Conservation (phyloP, 2,888 invertebrate species). For the Melitaea athalia region DNA sequence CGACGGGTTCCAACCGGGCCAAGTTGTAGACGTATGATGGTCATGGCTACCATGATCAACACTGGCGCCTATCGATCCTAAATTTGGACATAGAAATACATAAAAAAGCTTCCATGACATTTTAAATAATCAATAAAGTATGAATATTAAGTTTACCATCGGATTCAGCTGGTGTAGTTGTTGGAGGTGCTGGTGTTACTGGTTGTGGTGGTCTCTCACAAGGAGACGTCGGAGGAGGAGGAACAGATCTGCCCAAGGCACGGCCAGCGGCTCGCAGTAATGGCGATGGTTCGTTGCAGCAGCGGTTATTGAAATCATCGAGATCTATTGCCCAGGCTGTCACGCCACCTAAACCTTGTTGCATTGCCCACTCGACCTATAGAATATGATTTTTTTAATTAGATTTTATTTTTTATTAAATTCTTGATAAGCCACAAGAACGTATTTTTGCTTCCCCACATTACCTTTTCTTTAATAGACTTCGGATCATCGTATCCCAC, state of each 20-base stretch:
- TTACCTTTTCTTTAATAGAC: constrained; percentile 89
- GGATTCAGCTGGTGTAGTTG: constrained; percentile 80
- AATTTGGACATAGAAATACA: background rate
- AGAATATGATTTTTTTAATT: background rate
- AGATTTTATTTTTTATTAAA: too few species aligned
- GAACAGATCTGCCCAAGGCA: constrained; percentile 84
- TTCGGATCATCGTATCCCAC: constrained; percentile 93
- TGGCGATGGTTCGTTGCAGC: constrained; percentile 91
- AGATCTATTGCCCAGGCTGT: constrained; percentile 94
- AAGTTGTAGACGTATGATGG: constrained; percentile 64
- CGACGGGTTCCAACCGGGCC: constrained; percentile 70
- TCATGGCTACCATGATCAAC: constrained; percentile 56
- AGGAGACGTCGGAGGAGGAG: constrained; percentile 46
- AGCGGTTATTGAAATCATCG: constrained; percentile 93
- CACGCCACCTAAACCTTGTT: constrained; percentile 89
- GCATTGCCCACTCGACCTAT: constrained; percentile 87
- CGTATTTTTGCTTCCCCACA: background rate
- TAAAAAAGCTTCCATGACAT: background rate
- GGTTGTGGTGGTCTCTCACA: constrained; percentile 88
- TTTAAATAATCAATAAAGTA: background rate
- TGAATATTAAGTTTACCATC: constrained; percentile 57
- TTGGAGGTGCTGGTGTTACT: constrained; percentile 88
- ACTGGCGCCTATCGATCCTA: constrained; percentile 53
- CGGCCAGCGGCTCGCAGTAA: constrained; percentile 89
- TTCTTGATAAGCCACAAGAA: too few species aligned